These are phyloP conservation scores for Aleiodes alternator DNA, from an alignment of 2,888 invertebrate genomes.

Conservation along the genomic window DNA sequence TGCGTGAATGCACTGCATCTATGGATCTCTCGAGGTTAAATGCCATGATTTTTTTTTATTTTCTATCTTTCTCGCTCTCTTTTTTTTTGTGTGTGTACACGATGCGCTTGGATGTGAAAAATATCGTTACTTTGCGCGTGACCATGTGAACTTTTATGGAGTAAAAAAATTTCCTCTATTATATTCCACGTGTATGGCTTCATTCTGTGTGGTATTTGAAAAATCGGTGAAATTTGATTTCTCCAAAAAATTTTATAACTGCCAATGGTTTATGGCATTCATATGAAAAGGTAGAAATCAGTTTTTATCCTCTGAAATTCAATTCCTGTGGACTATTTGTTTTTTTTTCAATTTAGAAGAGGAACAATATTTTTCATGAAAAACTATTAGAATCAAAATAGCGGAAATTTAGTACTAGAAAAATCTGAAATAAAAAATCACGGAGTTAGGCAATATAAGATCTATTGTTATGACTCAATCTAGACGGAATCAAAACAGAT, in stretches of 20 bases:
- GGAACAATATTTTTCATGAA: no score
- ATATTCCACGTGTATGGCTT: background rate
- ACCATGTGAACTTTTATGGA: constrained; percentile 12
- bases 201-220: no score
- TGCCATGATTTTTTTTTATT: constrained; percentile 25
- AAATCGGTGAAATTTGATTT: no score
- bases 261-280: no score
- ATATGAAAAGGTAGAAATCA: no score
- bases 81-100: constrained; percentile 28
- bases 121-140: background rate
- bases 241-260: no score
- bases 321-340: background rate
- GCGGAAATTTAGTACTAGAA: background rate
- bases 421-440: background rate
- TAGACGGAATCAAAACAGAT: no score
- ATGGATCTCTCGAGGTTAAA: constrained; percentile 16
- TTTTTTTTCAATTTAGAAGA: no score
- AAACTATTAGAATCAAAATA: no score
- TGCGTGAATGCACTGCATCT: constrained; percentile 9
- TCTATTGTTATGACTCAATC: no score
- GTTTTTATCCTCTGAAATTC: no score
- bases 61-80: constrained; percentile 19
- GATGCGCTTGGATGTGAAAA: constrained; percentile 20
- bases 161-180: background rate
- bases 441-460: no score